Conservation (phyloP, 1,140 invertebrate species). For the Laupala kohalensis region DNA sequence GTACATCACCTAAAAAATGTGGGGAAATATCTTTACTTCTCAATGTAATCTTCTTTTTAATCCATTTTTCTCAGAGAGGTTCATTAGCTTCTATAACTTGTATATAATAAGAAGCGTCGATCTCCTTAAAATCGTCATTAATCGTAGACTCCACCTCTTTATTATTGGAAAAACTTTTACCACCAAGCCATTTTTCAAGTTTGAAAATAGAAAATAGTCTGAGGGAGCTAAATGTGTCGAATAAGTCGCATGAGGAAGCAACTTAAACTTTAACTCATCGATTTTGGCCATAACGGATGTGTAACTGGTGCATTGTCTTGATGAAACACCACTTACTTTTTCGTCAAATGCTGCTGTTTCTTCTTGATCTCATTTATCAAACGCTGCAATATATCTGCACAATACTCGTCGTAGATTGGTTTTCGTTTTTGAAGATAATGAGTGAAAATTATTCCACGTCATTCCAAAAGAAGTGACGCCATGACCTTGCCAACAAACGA, state of each 20-base stretch:
- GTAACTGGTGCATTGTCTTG: neutral
- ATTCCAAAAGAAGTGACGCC: neutral
- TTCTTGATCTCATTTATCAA: neutral
- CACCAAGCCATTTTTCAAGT: neutral
- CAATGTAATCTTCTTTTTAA: too few species aligned
- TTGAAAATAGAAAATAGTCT: neutral
- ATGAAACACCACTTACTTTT: neutral
- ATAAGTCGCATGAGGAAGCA: neutral
- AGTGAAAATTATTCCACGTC: neutral
- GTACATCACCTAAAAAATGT: too few species aligned
- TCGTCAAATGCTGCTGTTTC: neutral
- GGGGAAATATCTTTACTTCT: too few species aligned
- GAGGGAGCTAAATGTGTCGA: neutral
- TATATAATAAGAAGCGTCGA: neutral
- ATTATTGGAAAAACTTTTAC: neutral
- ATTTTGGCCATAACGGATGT: neutral
- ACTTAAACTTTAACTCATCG: neutral
- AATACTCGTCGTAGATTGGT: neutral
- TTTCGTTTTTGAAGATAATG: neutral
- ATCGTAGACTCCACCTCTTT: neutral
- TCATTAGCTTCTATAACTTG: neutral
- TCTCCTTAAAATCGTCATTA: neutral
- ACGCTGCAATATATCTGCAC: neutral
- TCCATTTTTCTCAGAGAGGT: neutral
- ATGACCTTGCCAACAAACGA: too few species aligned